These are phyloP conservation scores for Blomia tropicalis DNA, from an alignment of 2,888 invertebrate species.

Conservation along the genomic window DNA sequence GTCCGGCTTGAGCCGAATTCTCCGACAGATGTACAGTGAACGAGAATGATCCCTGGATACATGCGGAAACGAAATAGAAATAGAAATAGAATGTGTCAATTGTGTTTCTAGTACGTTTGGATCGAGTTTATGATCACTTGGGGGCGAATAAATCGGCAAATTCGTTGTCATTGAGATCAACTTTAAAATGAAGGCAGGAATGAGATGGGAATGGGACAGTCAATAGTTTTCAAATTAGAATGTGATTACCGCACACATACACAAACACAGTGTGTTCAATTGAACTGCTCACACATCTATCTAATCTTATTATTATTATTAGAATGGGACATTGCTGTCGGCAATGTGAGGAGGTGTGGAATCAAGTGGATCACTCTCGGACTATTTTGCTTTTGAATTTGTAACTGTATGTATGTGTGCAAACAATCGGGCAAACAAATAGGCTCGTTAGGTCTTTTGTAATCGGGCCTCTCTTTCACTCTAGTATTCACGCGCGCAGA, in stretches of 20 bases:
- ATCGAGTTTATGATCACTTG: constrained; percentile 6
- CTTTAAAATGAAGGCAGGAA: neutral
- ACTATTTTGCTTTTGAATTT: too few species aligned
- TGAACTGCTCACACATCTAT: too few species aligned
- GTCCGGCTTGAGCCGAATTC: neutral
- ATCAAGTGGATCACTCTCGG: neutral
- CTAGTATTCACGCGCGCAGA: too few species aligned
- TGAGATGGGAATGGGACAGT: neutral
- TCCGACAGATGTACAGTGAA: constrained; percentile 4
- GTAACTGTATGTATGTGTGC: too few species aligned
- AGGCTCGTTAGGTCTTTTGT: neutral
- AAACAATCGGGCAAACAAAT: neutral
- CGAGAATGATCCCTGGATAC: constrained; percentile 16
- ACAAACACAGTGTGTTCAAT: too few species aligned
- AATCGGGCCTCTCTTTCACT: neutral
- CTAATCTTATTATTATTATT: neutral
- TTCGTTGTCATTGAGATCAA: neutral
- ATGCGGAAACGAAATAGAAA: neutral
- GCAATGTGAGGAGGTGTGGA: neutral
- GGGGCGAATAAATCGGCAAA: neutral
- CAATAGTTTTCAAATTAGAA: neutral
- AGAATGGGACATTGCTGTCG: neutral
- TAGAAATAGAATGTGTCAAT: neutral
- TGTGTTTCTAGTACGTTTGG: neutral
- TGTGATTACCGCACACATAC: neutral